phyloP scores from a whole-genome alignment of 2,888 invertebrate species.

The Leucophenga montana region DNA sequence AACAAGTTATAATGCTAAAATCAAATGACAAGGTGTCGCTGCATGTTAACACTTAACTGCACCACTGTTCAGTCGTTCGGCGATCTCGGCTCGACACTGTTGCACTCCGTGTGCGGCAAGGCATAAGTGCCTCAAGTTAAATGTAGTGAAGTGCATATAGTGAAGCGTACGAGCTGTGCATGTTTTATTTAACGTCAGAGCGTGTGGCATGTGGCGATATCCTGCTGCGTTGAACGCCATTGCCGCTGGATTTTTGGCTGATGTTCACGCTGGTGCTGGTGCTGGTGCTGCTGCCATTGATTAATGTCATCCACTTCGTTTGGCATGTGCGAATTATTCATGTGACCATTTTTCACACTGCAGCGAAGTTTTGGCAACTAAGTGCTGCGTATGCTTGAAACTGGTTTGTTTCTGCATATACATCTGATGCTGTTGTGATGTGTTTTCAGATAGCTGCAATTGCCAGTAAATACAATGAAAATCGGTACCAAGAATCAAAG shows the following conservation, averaged over 20 bases:
- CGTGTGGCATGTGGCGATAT: constrained; percentile 26
- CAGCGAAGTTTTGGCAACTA: background rate
- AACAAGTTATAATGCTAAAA: constrained; percentile 9
- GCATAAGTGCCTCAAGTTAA: too few species aligned
- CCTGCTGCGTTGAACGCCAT: constrained; percentile 28
- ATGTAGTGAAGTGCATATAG: background rate
- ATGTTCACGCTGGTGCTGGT: constrained; percentile 32
- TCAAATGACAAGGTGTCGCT: constrained; percentile 21
- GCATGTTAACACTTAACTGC: constrained; percentile 21
- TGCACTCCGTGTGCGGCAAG: background rate
- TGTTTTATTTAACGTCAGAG: too few species aligned
- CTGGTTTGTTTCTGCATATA: background rate
- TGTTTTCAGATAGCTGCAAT: constrained; percentile 19
- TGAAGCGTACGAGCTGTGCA: too few species aligned
- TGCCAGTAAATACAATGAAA: background rate
- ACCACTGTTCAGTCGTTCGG: background rate
- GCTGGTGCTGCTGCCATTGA: constrained; percentile 50
- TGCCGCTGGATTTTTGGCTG: too few species aligned
- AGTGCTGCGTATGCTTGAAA: background rate
- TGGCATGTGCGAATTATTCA: constrained; percentile 1
- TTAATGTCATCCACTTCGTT: constrained; percentile 51
- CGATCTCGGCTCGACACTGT: background rate
- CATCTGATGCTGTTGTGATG: constrained; percentile 17
- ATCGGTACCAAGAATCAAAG: background rate
- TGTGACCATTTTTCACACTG: background rate